Evolutionary conservation across 2,888 invertebrate genomes (phyloP), one percentile per base, ranked within the genome.

Genomic region (Scaptomyza tumidula): DNA sequence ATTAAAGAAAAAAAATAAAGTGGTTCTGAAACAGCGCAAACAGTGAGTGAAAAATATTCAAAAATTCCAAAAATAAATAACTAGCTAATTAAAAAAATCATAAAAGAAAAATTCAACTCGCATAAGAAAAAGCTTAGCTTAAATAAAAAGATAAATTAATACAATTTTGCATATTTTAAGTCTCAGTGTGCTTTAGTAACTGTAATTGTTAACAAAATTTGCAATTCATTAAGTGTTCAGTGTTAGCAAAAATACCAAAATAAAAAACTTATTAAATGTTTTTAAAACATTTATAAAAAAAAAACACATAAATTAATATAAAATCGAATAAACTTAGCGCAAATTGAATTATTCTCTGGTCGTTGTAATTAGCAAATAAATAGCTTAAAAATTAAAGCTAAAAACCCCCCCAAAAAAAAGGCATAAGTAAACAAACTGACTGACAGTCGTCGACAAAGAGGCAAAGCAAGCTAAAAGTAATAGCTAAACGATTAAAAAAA

Each of bases 121-220:
- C 57, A 62, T 57, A 19, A 35, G 10, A 62, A 49, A 65, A 76
- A 76, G 80, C 77, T 78, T 73, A 72, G 68, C 78, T 78, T 72
- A 61, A 54, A 58, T 39, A 3, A 37, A 61, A 41, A 37, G 16
- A 33, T 44, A 61, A 46, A 46, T 43, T 46, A 61, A 63, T 49
- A 49, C 2, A 62, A 46, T 48, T 27, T 72, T 55, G 59, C 58
- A 67, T 45, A 69, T 57, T 68, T 59, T 59, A 53, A 59, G 46
- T 68, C 66, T 77, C 39, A 54, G 61, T 78, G 75, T 84, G 71
- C 71, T 73, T 65, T 71, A 66, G 59, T 71, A 66, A 73, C 48
- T 68, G 54, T 71, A 64, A 52, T 46, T 71, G 54, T 60, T 57
- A 52, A 37, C 48, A 58, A 66, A 66, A 45, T 41, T 41, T 68